Evolutionary conservation across 2,888 invertebrate genomes (phyloP).

Genomic region (Hypselothyrea guttata): DNA sequence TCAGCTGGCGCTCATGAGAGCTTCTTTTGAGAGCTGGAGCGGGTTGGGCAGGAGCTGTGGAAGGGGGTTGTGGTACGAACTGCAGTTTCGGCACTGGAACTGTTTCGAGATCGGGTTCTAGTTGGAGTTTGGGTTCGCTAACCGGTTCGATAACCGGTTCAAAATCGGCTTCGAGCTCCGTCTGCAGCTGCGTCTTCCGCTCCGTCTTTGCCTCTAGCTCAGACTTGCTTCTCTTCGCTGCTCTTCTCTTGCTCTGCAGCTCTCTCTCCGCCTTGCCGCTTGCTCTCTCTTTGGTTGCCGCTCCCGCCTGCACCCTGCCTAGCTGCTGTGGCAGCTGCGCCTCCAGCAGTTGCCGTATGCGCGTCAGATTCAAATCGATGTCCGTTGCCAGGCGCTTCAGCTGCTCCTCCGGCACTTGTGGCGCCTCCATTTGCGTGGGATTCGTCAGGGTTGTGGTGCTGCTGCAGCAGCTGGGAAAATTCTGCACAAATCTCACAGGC

Average conservation of each 20-base stretch:
- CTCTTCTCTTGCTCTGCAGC: neutral
- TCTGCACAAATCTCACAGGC: no score
- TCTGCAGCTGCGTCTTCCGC: no score
- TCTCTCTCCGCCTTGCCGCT: neutral
- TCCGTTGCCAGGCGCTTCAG: slow-evolving; percentile 21
- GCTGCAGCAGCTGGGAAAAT: neutral
- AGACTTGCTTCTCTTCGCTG: no score
- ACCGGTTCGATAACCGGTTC: no score
- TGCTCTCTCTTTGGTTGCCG: neutral
- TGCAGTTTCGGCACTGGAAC: neutral
- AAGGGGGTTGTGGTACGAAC: no score
- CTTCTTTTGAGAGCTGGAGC: neutral
- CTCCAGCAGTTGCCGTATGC: slow-evolving; percentile 14
- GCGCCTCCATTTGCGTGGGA: neutral
- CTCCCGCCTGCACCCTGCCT: neutral
- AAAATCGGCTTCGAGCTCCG: no score
- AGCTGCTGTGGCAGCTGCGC: neutral
- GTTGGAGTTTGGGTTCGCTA: no score
- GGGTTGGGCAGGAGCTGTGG: no score
- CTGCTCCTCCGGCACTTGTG: neutral
- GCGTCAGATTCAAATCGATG: slow-evolving; percentile 15
- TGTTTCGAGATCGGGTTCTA: no score
- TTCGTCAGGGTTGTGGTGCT: neutral
- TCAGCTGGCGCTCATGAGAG: slow-evolving; percentile 22
- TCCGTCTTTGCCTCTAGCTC: no score